Evolutionary conservation across 1,140 invertebrate species (phyloP), one percentile per base, ranked within the genome.

Genomic region (Calephelis virginiensis): DNA sequence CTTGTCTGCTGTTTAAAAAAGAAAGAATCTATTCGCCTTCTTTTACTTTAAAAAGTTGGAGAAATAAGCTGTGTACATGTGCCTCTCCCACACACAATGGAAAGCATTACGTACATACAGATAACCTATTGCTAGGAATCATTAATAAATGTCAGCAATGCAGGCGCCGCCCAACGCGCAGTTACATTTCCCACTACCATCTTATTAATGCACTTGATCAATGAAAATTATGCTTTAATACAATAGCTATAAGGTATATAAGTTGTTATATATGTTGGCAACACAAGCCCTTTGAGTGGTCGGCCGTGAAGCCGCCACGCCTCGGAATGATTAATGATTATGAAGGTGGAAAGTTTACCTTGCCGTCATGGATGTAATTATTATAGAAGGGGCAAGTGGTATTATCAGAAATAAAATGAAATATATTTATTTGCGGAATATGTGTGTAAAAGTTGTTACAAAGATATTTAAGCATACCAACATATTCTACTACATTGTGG

Each of bases 131-230:
- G 63, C 73, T 77, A 74, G 74, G 66, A 75, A 68, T 79, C 81
- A 83, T 85, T 85, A 85, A 85, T 85, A 85, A 71, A 76, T 80
- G 83, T 83, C 81, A 79, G 69, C 48, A 61, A 12, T 53, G 17
- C 50, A 75, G 53, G 73, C 81, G 67, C 78, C 81, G 71, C 81
- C 80, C 80, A 74, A 69, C 77, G 81, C 79, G 81, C 82, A 78
- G 74, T 75, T 48, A 80, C 76, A 84, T 81, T 80, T 76, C 69
- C 70, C 59, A 59, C 50, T 45, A 46, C 63, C 56, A 65, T 43
- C n/a, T 65, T 65, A 61, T 64, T 14, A n/a, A 17, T 60, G 62
- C 64, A 50, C 12, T 63, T 63, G 63, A 43, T 17, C 67, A 72
- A 64, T 13, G 67, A 50, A 71, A 67, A 47, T 17, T 53, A 65